A percentile compares a stretch with the other conserved stretches of the same genome.
phyloP scores from a whole-genome alignment of 2,113 vertebrate species.

The Machaerirhynchus nigripectus region DNA sequence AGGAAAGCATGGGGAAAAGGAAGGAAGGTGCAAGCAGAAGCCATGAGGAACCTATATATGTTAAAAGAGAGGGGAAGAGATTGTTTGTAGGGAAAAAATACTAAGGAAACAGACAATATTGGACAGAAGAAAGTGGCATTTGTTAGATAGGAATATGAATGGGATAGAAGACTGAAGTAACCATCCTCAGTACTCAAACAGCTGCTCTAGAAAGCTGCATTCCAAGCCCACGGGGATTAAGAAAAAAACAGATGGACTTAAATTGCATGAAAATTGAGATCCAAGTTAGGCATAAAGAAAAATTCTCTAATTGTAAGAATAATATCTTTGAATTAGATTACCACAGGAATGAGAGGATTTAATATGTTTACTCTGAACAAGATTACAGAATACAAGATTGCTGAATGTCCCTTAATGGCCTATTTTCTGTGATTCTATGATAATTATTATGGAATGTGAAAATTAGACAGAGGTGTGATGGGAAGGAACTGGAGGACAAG shows the following conservation, averaged over 20 bases:
- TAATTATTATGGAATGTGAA: not conserved
- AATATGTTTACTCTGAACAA: not conserved
- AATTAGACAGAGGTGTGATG: not conserved
- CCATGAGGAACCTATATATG: accelerated
- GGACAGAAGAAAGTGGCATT: not conserved
- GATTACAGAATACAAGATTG: not conserved
- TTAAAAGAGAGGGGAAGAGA: not conserved
- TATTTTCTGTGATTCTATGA: not conserved
- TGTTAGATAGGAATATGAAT: not conserved
- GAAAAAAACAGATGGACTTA: not conserved
- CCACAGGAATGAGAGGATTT: not conserved
- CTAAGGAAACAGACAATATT: not conserved
- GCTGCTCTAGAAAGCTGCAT: not conserved
- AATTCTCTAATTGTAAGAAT: not conserved
- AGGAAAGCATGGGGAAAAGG: not conserved
- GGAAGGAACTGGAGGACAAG: not conserved
- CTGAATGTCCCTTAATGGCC: not conserved
- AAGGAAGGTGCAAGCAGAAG: not conserved
- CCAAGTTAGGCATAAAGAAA: not conserved
- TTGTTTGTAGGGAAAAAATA: not conserved
- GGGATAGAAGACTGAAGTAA: not conserved
- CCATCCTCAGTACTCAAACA: not conserved
- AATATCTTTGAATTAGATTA: not conserved
- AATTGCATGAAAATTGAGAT: not conserved
- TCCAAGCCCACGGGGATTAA: not conserved